phyloP scores from a whole-genome alignment of 2,113 vertebrate genomes.

The Clarias batrachus region DNA sequence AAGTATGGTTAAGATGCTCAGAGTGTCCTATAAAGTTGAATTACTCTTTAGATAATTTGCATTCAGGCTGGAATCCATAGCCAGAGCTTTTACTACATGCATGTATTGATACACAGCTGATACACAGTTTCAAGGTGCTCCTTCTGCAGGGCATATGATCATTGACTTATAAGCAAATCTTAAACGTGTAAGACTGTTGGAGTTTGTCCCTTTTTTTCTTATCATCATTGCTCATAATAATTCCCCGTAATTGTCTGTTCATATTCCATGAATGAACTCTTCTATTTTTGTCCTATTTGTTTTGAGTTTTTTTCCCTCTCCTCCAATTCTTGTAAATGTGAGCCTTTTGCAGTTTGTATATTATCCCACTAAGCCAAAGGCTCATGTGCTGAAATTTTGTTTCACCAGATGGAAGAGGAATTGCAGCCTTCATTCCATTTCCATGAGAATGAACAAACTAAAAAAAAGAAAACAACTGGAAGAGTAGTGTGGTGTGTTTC shows the following conservation, averaged over 20 bases:
- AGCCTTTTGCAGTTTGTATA: constrained; percentile 40
- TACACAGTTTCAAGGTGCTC: constrained; percentile 49
- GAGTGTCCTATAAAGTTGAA: constrained; percentile 35
- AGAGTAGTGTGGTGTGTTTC: constrained; percentile 7
- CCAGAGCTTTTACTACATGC: constrained; percentile 47
- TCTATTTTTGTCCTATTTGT: constrained; percentile 34
- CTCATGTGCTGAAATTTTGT: constrained; percentile 43
- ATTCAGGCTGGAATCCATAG: constrained; percentile 48
- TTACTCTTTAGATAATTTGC: constrained; percentile 53
- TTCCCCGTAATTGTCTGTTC: constrained; percentile 32
- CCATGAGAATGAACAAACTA: constrained; percentile 20
- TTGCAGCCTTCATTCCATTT: constrained; percentile 20
- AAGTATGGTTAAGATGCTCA: neutral
- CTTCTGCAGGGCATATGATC: constrained; percentile 50
- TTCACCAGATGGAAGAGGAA: constrained; percentile 41
- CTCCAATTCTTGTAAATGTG: constrained; percentile 13
- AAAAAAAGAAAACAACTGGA: constrained; percentile 32
- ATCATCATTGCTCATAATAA: constrained; percentile 10
- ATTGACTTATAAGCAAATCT: constrained; percentile 59
- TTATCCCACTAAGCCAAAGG: constrained; percentile 36
- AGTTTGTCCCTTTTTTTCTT: constrained; percentile 24
- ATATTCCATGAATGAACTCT: constrained; percentile 21
- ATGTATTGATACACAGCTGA: constrained; percentile 59
- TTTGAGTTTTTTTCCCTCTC: neutral
- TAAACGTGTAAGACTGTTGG: constrained; percentile 52